A percentile compares a stretch with the other conserved stretches of the same genome.
Conservation (phyloP, 1,140 invertebrate genomes). For the Trissolcus basalis region DNA sequence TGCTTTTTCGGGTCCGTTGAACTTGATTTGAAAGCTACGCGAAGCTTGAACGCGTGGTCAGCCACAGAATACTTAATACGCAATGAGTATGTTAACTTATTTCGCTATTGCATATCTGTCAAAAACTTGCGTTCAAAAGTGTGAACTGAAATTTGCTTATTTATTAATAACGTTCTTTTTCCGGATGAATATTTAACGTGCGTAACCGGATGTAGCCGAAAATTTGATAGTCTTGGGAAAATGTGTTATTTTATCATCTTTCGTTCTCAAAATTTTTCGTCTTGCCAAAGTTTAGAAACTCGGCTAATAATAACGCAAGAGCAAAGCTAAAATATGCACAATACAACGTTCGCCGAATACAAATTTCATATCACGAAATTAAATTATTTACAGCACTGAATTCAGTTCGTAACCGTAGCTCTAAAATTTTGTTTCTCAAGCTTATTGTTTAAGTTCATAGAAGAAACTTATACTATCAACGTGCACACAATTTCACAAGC, state of each 20-base stretch:
- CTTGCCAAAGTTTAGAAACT: too few relatives aligned
- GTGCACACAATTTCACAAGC: conserved; percentile 14
- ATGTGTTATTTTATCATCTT: too few relatives aligned
- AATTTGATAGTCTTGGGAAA: too few relatives aligned
- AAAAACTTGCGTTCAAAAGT: conserved; percentile 1
- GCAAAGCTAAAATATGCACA: conserved; percentile 5
- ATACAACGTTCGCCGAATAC: not conserved
- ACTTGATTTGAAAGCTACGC: conserved; percentile 47
- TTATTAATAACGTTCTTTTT: too few relatives aligned
- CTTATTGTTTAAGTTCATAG: conserved; percentile 13
- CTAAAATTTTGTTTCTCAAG: conserved; percentile 6
- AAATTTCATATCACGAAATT: conserved; percentile 15
- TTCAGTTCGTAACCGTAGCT: conserved; percentile 8
- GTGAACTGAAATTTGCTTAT: too few relatives aligned
- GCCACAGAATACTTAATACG: conserved; percentile 30
- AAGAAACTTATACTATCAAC: conserved; percentile 11
- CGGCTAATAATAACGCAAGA: not conserved
- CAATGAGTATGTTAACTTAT: conserved; percentile 14
- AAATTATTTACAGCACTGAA: conserved; percentile 7
- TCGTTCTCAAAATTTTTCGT: too few relatives aligned
- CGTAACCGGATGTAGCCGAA: too few relatives aligned
- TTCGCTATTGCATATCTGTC: conserved; percentile 23
- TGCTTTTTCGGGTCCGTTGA: conserved; percentile 61
- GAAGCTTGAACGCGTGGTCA: conserved; percentile 25
- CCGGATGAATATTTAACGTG: too few relatives aligned